Evolutionary conservation across 2,888 invertebrate species (phyloP).

Genomic region (Pristionchus mayeri): DNA sequence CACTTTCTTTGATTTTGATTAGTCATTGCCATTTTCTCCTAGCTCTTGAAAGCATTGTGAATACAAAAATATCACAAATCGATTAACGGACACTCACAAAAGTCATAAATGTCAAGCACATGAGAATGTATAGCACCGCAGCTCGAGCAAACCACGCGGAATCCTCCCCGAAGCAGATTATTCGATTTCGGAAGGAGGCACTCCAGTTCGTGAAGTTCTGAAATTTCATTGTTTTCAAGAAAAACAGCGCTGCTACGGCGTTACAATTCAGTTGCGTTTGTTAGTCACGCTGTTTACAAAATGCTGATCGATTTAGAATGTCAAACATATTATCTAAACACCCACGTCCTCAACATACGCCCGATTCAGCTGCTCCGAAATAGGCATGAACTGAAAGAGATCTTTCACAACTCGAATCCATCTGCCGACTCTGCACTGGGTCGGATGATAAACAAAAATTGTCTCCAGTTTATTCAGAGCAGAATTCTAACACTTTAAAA

Average conservation of each 20-base stretch:
- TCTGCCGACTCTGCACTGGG: too few species aligned
- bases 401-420: background rate
- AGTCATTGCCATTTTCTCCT: background rate
- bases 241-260: too few species aligned
- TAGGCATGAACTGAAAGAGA: background rate
- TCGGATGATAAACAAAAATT: too few species aligned
- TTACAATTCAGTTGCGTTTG: too few species aligned
- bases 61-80: too few species aligned
- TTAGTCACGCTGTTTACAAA: too few species aligned
- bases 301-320: too few species aligned
- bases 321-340: too few species aligned
- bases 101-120: background rate
- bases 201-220: background rate
- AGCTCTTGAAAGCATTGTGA: too few species aligned
- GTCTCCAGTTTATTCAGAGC: too few species aligned
- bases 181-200: background rate
- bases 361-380: background rate
- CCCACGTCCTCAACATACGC: background rate
- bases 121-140: background rate
- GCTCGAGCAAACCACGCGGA: background rate
- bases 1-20: background rate
- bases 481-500: too few species aligned
- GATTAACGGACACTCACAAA: background rate
- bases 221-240: too few species aligned
- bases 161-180: background rate